Evolutionary conservation across 1,140 invertebrate species (phyloP).

Genomic region (Lasioglossum baleicum): DNA sequence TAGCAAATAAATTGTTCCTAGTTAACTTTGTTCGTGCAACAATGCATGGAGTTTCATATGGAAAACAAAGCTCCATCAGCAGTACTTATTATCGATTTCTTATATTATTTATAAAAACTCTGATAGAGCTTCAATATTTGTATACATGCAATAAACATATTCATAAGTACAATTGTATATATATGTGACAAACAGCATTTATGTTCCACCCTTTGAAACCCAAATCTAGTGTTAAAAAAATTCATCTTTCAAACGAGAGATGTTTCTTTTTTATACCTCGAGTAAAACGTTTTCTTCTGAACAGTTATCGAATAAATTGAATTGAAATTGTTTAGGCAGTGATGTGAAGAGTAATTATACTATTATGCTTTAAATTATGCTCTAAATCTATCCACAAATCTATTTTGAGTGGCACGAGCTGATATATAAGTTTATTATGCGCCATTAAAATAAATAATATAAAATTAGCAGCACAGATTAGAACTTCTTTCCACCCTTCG

Average conservation of each 20-base stretch:
- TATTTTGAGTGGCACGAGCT: constrained; percentile 60
- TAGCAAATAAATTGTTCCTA: constrained; percentile 60
- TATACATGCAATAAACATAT: constrained; percentile 51
- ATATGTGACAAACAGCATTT: constrained; percentile 49
- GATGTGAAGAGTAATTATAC: constrained; percentile 58
- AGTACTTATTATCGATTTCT: constrained; percentile 31
- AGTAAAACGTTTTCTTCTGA: constrained; percentile 15
- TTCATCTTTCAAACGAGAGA: constrained; percentile 24
- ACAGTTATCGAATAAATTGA: constrained; percentile 35
- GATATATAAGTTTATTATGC: constrained; percentile 65
- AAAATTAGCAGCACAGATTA: constrained; percentile 79
- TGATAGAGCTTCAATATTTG: constrained; percentile 38
- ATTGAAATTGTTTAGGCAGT: constrained; percentile 61
- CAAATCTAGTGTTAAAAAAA: constrained; percentile 42
- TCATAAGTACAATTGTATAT: constrained; percentile 52
- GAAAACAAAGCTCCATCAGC: constrained; percentile 43
- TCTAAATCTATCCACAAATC: constrained; percentile 63
- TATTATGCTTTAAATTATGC: constrained; percentile 65
- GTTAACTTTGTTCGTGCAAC: constrained; percentile 52
- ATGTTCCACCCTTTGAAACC: constrained; percentile 39
- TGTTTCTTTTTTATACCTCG: constrained; percentile 10
- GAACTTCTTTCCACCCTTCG: constrained; percentile 79
- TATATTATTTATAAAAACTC: constrained; percentile 23
- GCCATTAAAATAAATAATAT: constrained; percentile 67
- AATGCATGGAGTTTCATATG: constrained; percentile 38